Percentiles rank a stretch among this genome's conserved stretches.
Evolutionary conservation across 2,113 vertebrate species (phyloP).

Genomic region (Azemiops feae): DNA sequence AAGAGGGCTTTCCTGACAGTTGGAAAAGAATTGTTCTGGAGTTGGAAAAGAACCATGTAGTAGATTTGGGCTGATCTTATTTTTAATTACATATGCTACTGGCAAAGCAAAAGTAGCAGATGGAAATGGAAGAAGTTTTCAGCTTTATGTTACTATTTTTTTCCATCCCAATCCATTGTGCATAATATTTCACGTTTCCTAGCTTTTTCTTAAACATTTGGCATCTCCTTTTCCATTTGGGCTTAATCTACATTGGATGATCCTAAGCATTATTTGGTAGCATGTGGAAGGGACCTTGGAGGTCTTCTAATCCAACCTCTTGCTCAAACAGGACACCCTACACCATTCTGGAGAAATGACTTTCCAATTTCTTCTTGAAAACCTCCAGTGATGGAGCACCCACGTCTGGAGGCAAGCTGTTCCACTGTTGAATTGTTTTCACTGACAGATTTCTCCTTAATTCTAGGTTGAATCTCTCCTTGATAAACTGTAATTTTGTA

Average conservation of each 20-base stretch:
- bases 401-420: too few species aligned
- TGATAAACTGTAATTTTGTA: neutral
- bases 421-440: neutral
- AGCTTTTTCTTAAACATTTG: too few species aligned
- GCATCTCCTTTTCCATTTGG: too few species aligned
- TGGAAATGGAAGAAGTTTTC: neutral
- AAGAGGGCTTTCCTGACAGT: neutral
- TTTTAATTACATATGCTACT: neutral
- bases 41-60: neutral
- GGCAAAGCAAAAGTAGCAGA: neutral
- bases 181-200: too few species aligned
- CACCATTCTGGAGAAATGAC: too few species aligned
- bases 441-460: neutral
- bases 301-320: too few species aligned
- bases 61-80: neutral
- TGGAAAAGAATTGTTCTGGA: neutral
- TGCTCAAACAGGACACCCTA: too few species aligned
- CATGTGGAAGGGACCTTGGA: too few species aligned
- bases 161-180: neutral
- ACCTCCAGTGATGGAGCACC: too few species aligned
- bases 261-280: too few species aligned
- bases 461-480: neutral
- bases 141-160: neutral
- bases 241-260: too few species aligned
- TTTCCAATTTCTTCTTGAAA: too few species aligned